Percentiles rank a stretch among this genome's conserved stretches.
Conservation (phyloP, 2,888 invertebrate genomes). For the Geophilus truncorum region DNA sequence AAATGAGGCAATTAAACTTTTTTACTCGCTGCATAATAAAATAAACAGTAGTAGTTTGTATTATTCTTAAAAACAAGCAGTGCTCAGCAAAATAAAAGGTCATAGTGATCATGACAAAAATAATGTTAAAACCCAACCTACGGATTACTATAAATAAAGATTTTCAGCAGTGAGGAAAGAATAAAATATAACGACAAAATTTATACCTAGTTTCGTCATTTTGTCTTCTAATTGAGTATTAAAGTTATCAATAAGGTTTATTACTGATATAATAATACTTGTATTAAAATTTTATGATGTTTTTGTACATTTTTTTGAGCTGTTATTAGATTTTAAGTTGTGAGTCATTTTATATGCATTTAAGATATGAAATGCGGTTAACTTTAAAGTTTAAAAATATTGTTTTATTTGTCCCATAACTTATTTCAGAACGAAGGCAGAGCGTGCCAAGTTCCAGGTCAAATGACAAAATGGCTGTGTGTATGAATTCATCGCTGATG, state of each 20-base stretch:
- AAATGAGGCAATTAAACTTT: not conserved
- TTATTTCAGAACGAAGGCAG: not conserved
- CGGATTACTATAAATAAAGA: constrained; percentile 8
- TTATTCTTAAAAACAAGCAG: not conserved
- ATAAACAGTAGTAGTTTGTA: not conserved
- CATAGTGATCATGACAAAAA: not conserved
- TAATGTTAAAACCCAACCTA: not conserved
- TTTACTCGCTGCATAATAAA: not conserved
- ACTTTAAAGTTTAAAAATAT: not conserved
- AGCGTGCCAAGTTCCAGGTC: not conserved
- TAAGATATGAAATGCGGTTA: not conserved
- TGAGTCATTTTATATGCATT: not conserved
- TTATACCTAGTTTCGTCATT: not conserved
- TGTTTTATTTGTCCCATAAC: not conserved
- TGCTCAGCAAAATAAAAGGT: constrained; percentile 10
- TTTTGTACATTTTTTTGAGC: too few species aligned
- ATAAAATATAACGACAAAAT: not conserved
- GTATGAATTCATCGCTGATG: too few species aligned
- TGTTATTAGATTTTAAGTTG: too few species aligned
- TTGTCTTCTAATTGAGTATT: too few species aligned
- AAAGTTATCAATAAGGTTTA: too few species aligned
- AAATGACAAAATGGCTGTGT: not conserved
- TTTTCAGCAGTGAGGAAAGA: not conserved
- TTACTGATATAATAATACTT: not conserved
- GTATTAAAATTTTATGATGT: too few species aligned